A percentile compares a stretch with the other conserved stretches of the same genome.
phyloP scores from a whole-genome alignment of 2,113 vertebrate genomes.

The Anoplopoma fimbria region DNA sequence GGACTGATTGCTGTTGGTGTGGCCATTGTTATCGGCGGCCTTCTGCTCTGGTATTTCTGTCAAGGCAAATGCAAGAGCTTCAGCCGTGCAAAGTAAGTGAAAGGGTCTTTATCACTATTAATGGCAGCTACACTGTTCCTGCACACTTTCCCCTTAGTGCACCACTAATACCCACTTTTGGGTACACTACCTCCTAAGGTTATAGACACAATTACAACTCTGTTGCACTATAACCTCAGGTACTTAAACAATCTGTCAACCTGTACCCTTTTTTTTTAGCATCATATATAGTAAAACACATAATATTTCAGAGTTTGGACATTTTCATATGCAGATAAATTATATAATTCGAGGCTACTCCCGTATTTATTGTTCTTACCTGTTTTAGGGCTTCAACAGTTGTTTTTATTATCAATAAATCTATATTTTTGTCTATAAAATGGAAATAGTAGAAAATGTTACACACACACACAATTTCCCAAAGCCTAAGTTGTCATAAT shows the following conservation, averaged over 20 bases:
- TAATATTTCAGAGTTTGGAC: neutral
- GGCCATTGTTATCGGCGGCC: constrained; percentile 81
- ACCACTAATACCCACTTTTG: neutral
- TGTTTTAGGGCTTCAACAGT: neutral
- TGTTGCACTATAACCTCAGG: neutral
- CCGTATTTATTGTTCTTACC: neutral
- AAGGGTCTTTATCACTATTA: neutral
- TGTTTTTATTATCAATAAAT: neutral
- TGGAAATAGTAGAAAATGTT: neutral
- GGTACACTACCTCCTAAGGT: neutral
- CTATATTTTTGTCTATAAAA: neutral
- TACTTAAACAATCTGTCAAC: neutral
- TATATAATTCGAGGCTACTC: neutral
- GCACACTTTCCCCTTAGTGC: neutral
- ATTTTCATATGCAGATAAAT: neutral
- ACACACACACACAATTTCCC: neutral
- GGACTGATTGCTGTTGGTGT: constrained; percentile 89
- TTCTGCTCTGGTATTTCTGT: constrained; percentile 90
- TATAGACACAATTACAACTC: neutral
- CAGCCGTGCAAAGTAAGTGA: constrained; percentile 71
- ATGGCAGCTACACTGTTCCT: neutral
- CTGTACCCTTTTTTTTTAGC: neutral
- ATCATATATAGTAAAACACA: neutral
- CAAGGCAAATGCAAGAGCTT: constrained; percentile 72
- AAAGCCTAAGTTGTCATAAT: neutral